Percentiles rank a stretch among this genome's conserved stretches.
These are phyloP conservation scores for Boleophthalmus pectinirostris DNA, from an alignment of 2,113 vertebrate species.

Conservation along the genomic window DNA sequence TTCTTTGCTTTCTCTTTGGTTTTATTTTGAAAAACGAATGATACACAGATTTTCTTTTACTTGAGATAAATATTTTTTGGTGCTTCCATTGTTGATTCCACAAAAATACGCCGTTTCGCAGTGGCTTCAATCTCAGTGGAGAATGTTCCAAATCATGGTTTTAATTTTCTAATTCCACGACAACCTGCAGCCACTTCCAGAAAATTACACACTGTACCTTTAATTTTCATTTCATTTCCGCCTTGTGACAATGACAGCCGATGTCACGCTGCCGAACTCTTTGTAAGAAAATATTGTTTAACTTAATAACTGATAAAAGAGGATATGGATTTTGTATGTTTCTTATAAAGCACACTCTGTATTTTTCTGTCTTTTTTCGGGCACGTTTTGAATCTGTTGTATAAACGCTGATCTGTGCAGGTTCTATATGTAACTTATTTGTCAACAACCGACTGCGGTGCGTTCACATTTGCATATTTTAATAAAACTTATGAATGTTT, in stretches of 20 bases:
- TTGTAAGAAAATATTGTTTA: constrained; percentile 35
- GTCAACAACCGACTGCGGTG: constrained; percentile 82
- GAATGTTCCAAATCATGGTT: too few species aligned
- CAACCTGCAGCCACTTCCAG: too few species aligned
- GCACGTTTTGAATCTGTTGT: background rate
- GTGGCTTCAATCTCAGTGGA: too few species aligned
- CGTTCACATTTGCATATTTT: constrained; percentile 68
- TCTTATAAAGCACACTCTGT: background rate
- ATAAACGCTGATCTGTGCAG: constrained; percentile 29
- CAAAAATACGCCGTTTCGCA: too few species aligned
- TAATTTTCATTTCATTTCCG: background rate
- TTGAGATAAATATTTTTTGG: too few species aligned
- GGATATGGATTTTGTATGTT: constrained; percentile 6
- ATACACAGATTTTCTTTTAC: too few species aligned
- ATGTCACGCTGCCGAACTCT: constrained; percentile 42
- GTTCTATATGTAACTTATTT: constrained; percentile 85
- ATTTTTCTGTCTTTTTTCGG: background rate
- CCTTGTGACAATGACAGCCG: constrained; percentile 38
- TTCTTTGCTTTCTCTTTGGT: too few species aligned
- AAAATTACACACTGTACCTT: too few species aligned
- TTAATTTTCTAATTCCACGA: too few species aligned
- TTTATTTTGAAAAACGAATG: too few species aligned
- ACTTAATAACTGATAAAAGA: constrained; percentile 39
- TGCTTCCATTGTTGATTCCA: too few species aligned
- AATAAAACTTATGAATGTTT: constrained; percentile 81